These are phyloP conservation scores for Nomada hirtipes DNA, from an alignment of 2,888 invertebrate species.

Conservation along the genomic window DNA sequence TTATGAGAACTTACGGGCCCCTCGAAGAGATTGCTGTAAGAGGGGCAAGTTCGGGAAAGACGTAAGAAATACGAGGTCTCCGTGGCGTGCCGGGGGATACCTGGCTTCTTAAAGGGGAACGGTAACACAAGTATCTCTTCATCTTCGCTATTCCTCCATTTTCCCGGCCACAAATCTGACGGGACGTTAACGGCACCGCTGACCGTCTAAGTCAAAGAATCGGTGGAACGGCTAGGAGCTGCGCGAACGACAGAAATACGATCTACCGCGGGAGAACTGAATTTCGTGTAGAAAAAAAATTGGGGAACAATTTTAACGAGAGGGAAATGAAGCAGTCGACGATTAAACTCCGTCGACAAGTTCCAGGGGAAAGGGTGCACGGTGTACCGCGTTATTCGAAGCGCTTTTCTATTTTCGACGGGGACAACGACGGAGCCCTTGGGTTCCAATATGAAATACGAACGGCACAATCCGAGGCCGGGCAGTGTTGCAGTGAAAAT, in stretches of 20 bases:
- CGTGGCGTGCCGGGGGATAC: not conserved
- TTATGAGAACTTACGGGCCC: slow-evolving; percentile 12
- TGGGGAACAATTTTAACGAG: not conserved
- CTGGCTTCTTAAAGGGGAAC: not conserved
- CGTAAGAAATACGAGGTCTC: slow-evolving; percentile 25
- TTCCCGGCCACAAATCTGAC: not conserved
- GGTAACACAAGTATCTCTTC: slow-evolving; percentile 23
- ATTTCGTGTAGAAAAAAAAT: not conserved
- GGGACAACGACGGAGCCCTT: not conserved
- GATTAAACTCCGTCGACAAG: not conserved
- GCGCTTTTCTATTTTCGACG: slow-evolving; percentile 8
- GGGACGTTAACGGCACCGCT: slow-evolving; percentile 3
- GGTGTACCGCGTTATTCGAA: not conserved
- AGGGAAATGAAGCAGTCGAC: not conserved
- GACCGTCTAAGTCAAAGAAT: too few relatives aligned
- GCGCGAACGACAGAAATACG: not conserved
- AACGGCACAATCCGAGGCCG: slow-evolving; percentile 22
- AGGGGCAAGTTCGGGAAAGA: not conserved
- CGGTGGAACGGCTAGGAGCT: too few relatives aligned
- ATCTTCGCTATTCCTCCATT: not conserved
- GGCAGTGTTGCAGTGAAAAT: slow-evolving; percentile 31
- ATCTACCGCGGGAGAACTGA: not conserved
- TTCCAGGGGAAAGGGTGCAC: not conserved
- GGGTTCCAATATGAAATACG: slow-evolving; percentile 18
- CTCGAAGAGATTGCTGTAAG: too few relatives aligned